phyloP scores from a whole-genome alignment of 2,888 invertebrate genomes.

The Abscondita cerata region DNA sequence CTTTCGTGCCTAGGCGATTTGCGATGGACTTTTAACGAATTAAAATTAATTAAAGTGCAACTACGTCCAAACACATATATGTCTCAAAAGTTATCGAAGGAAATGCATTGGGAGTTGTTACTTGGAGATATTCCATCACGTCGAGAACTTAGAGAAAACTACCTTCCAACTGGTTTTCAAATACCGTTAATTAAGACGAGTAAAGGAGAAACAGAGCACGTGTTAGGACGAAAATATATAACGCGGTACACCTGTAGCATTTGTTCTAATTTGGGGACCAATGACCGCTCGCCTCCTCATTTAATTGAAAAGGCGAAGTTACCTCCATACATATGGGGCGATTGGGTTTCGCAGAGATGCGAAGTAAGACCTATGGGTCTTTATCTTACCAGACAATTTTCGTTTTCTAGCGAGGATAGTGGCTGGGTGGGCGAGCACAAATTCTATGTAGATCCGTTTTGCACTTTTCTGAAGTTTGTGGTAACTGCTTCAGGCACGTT shows the following conservation, averaged over 20 bases:
- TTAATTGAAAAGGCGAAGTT: conserved; percentile 57
- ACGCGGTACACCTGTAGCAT: conserved; percentile 50
- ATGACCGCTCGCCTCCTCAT: conserved; percentile 60
- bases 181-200: conserved; percentile 58
- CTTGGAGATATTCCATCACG: conserved; percentile 63
- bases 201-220: conserved; percentile 45
- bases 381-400: conserved; percentile 61
- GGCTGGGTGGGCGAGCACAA: conserved; percentile 63
- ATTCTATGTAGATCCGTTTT: conserved; percentile 64
- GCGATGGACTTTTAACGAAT: conserved; percentile 63
- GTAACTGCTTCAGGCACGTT: conserved; percentile 63
- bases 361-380: conserved; percentile 64
- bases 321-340: conserved; percentile 60
- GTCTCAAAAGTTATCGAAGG: not conserved
- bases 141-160: conserved; percentile 54
- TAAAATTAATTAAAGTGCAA: conserved; percentile 63
- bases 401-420: conserved; percentile 54
- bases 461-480: conserved; percentile 60
- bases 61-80: conserved; percentile 47
- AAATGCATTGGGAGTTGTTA: conserved; percentile 58
- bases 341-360: conserved; percentile 65
- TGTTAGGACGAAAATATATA: conserved; percentile 45
- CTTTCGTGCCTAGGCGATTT: conserved; percentile 61
- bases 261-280: conserved; percentile 55
- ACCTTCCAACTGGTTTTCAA: conserved; percentile 64